These are phyloP conservation scores for Nothocercus nigrocapillus DNA, from an alignment of 2,113 vertebrate species.

Conservation along the genomic window DNA sequence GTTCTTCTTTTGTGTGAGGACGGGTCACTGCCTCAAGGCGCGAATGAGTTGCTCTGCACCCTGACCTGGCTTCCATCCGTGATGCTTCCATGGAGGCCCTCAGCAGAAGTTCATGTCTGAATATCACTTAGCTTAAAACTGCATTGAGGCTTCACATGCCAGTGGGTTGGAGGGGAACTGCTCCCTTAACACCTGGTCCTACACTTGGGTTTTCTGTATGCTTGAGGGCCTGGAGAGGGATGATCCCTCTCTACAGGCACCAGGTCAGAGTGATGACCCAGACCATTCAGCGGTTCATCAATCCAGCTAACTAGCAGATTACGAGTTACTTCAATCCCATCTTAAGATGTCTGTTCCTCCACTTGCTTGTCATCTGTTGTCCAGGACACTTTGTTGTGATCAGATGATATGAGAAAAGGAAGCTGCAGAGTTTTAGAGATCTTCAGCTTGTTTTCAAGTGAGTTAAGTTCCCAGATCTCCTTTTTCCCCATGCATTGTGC, in stretches of 20 bases:
- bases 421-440: neutral
- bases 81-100: neutral
- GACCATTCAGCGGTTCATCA: neutral
- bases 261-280: neutral
- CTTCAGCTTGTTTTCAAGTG: neutral
- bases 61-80: neutral
- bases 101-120: neutral
- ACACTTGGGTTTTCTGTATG: neutral
- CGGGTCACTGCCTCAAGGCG: neutral
- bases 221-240: neutral
- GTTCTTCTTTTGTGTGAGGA: neutral
- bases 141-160: neutral
- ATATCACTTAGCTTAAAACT: fast-evolving
- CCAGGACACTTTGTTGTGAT: neutral
- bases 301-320: neutral
- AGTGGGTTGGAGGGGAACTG: neutral
- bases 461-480: fast-evolving
- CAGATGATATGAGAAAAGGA: neutral
- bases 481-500: neutral
- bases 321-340: neutral
- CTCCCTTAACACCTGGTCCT: neutral
- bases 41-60: fast-evolving
- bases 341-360: neutral
- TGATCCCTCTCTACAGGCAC: neutral
- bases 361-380: neutral